A percentile compares a stretch with the other conserved stretches of the same genome.
These are phyloP conservation scores for Acanthornis magna DNA, from an alignment of 2,797 vertebrate genomes.

Conservation along the genomic window DNA sequence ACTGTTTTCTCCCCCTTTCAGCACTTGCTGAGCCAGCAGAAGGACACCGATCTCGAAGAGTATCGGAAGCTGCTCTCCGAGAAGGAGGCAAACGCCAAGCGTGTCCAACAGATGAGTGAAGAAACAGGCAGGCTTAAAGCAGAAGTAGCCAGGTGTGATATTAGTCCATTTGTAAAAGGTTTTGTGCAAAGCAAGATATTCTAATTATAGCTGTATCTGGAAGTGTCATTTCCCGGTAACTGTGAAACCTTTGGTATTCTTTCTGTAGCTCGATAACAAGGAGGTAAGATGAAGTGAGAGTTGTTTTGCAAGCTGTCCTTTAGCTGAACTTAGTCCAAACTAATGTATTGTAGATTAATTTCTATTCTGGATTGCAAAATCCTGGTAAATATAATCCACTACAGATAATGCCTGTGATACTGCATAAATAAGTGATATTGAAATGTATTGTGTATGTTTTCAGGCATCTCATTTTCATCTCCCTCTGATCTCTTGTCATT, in stretches of 20 bases:
- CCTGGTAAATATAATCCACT: neutral
- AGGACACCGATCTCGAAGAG: conserved; percentile 93
- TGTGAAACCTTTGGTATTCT: neutral
- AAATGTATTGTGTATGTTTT: neutral
- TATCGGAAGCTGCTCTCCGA: conserved; percentile 91
- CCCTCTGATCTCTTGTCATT: neutral
- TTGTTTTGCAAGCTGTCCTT: neutral
- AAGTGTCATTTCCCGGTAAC: neutral
- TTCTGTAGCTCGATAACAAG: neutral
- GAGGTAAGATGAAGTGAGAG: neutral
- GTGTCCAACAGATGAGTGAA: conserved; percentile 92
- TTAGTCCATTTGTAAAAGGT: neutral
- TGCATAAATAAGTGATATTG: neutral
- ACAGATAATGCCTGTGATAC: neutral
- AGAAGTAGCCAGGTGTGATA: conserved; percentile 84
- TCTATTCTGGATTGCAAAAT: neutral
- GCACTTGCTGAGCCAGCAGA: conserved; percentile 94
- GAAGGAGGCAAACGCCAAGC: conserved; percentile 89
- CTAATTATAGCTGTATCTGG: neutral
- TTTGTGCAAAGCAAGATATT: neutral
- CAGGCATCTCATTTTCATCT: neutral
- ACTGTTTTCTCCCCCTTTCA: conserved; percentile 54
- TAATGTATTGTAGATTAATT: neutral
- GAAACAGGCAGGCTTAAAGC: conserved; percentile 86
- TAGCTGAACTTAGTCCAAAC: neutral